Evolutionary conservation across 2,888 invertebrate species (phyloP).

Genomic region (Phlogophora meticulosa): DNA sequence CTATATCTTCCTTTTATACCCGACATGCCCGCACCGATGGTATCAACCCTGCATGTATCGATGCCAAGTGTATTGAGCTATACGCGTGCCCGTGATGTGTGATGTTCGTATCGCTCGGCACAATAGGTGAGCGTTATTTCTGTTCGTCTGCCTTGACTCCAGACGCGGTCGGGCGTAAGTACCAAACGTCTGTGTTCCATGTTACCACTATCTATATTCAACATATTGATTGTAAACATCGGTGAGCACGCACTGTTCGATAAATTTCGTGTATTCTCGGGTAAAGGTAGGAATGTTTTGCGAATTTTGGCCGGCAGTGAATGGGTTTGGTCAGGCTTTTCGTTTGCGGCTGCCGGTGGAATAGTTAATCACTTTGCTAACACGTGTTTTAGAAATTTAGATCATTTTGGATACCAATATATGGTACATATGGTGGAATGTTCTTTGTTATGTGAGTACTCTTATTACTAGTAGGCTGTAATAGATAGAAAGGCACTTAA

Average conservation of each 20-base stretch:
- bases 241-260: slow-evolving; percentile 51
- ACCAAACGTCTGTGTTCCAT: slow-evolving; percentile 54
- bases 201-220: slow-evolving; percentile 62
- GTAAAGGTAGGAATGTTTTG: slow-evolving; percentile 33
- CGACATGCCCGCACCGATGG: slow-evolving; percentile 32
- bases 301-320: slow-evolving; percentile 25
- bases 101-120: slow-evolving; percentile 77
- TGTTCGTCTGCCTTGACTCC: slow-evolving; percentile 79
- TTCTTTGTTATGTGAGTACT: not conserved
- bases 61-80: slow-evolving; percentile 67
- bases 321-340: slow-evolving; percentile 39
- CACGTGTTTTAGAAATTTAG: slow-evolving; percentile 38
- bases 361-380: slow-evolving; percentile 42
- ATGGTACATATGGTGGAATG: not conserved
- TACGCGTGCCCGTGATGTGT: slow-evolving; percentile 73
- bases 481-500: too few species aligned
- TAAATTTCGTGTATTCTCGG: slow-evolving; percentile 43
- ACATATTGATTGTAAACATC: slow-evolving; percentile 65
- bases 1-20: slow-evolving; percentile 43
- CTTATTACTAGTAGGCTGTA: too few species aligned
- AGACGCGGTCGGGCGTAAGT: slow-evolving; percentile 68
- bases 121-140: slow-evolving; percentile 88
- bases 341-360: slow-evolving; percentile 19
- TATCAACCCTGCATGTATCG: slow-evolving; percentile 52
- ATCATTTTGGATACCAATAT: not conserved